A percentile compares a stretch with the other conserved stretches of the same genome.
Conservation (phyloP, 2,797 vertebrate genomes). For the Steatocranus sp. region DNA sequence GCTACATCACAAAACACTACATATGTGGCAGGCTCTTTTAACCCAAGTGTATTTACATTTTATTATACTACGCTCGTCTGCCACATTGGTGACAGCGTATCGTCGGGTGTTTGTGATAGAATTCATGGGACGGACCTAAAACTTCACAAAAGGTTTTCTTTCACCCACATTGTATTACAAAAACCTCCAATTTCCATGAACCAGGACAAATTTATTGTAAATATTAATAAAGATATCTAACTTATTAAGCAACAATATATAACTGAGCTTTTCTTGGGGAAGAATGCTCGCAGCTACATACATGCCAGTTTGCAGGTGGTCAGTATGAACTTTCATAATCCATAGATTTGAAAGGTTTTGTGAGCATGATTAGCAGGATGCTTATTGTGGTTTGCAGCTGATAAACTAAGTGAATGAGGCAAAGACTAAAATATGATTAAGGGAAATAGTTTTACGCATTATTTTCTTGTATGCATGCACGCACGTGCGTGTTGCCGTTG, state of each 20-base stretch:
- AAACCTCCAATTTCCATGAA: background rate
- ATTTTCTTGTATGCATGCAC: background rate
- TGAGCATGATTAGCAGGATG: background rate
- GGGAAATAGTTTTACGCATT: background rate
- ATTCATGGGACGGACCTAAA: background rate
- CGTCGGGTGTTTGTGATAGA: background rate
- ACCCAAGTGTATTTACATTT: background rate
- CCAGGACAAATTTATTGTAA: background rate
- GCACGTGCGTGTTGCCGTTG: background rate
- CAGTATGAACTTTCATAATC: background rate
- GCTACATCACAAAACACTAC: background rate
- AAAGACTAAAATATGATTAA: conserved; percentile 7
- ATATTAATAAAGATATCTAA: background rate
- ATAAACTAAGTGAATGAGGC: background rate
- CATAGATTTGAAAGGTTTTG: conserved; percentile 4
- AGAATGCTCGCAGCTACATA: background rate
- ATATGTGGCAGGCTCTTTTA: background rate
- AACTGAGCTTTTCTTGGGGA: background rate
- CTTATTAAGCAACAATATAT: background rate
- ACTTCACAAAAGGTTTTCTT: background rate
- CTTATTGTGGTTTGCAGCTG: background rate
- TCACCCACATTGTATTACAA: background rate
- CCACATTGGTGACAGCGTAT: conserved; percentile 3
- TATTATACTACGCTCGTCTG: conserved; percentile 12
- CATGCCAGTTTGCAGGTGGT: background rate